Conservation (phyloP, 1,140 invertebrate species). For the Bombus superbus region DNA sequence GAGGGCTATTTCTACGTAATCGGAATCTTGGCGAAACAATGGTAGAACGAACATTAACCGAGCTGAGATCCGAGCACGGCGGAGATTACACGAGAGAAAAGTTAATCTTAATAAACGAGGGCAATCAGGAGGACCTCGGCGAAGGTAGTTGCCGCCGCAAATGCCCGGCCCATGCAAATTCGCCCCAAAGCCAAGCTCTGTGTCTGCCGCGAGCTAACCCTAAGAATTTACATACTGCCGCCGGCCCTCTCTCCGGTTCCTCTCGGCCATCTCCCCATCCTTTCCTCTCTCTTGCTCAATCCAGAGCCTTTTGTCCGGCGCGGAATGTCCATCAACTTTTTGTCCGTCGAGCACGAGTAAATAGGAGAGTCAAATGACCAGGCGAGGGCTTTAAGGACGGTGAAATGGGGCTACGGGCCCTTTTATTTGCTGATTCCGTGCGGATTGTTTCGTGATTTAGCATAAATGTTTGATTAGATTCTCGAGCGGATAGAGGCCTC, state of each 20-base stretch:
- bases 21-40: constrained; percentile 40
- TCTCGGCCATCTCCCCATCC: background rate
- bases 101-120: constrained; percentile 84
- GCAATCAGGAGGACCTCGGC: constrained; percentile 73
- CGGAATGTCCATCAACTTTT: constrained; percentile 75
- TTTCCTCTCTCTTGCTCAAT: constrained; percentile 50
- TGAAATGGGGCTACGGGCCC: constrained; percentile 74
- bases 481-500: constrained; percentile 56
- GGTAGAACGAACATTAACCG: background rate
- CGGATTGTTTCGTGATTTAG: constrained; percentile 84
- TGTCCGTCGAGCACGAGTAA: constrained; percentile 72
- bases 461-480: constrained; percentile 84
- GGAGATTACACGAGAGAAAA: constrained; percentile 81
- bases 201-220: constrained; percentile 58
- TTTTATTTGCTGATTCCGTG: constrained; percentile 84
- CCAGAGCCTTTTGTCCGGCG: constrained; percentile 78
- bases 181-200: constrained; percentile 58
- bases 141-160: constrained; percentile 73
- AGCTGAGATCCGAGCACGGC: background rate
- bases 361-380: constrained; percentile 83
- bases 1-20: constrained; percentile 25
- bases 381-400: constrained; percentile 78
- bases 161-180: constrained; percentile 81
- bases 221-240: constrained; percentile 80
- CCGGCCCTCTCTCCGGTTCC: background rate